Conservation (phyloP, 2,797 vertebrate species). For the Synaphobranchus kaupii region DNA sequence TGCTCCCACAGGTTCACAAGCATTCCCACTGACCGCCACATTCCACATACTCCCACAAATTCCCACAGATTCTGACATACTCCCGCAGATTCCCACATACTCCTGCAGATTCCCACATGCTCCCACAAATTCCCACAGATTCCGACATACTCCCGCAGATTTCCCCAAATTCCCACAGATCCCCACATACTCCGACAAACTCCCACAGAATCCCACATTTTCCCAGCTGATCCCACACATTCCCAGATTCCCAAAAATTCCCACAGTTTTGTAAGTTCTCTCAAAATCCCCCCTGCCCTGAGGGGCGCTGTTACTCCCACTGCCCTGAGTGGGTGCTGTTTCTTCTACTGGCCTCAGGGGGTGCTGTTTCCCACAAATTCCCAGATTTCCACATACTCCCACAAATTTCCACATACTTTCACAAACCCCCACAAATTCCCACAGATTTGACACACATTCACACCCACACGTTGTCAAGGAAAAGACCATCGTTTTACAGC, state of each 20-base stretch:
- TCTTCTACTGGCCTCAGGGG: too few relatives aligned
- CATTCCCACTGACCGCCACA: neutral
- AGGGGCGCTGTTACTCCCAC: neutral
- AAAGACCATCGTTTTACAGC: too few relatives aligned
- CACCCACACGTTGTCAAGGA: neutral
- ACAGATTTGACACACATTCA: too few relatives aligned
- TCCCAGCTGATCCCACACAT: neutral
- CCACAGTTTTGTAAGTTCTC: neutral
- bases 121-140: neutral
- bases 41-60: neutral
- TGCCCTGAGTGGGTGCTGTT: too few relatives aligned
- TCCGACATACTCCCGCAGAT: neutral
- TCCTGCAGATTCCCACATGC: neutral
- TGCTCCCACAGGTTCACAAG: neutral
- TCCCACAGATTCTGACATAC: neutral
- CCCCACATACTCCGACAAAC: neutral
- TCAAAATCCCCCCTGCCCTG: neutral
- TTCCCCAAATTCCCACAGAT: neutral
- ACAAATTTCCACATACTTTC: neutral
- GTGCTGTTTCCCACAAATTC: too few relatives aligned
- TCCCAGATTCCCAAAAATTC: neutral
- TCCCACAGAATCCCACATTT: too few relatives aligned
- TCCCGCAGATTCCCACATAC: neutral
- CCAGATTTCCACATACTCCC: neutral
- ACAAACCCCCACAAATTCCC: too few relatives aligned